phyloP scores from a whole-genome alignment of 2,113 vertebrate species.

The Thinocorus orbignyianus region DNA sequence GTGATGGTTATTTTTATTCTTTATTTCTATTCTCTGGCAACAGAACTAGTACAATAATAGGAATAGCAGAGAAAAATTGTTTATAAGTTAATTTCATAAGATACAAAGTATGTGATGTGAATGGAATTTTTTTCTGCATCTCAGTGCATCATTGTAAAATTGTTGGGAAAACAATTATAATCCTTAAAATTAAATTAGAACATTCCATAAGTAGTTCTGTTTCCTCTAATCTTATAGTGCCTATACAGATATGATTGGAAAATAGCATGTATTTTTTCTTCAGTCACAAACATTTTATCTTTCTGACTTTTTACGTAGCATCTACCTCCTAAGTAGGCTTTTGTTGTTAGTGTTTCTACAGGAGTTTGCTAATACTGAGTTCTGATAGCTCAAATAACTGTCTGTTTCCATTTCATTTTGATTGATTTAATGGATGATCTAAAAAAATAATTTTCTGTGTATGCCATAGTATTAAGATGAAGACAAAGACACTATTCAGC shows the following conservation, averaged over 20 bases:
- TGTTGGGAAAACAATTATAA: neutral
- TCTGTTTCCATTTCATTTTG: neutral
- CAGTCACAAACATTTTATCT: neutral
- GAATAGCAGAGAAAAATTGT: neutral
- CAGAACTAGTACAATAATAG: neutral
- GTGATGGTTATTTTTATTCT: neutral
- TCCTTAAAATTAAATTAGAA: neutral
- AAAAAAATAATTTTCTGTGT: constrained; percentile 14
- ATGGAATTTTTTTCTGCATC: neutral
- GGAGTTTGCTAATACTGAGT: neutral
- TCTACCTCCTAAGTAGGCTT: neutral
- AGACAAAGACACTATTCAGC: constrained; percentile 73
- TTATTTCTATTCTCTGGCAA: neutral
- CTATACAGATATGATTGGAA: neutral
- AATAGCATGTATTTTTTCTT: neutral
- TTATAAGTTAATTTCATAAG: neutral
- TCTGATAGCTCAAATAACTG: neutral
- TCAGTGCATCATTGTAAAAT: neutral
- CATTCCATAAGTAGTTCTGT: neutral
- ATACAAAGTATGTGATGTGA: neutral
- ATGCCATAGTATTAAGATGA: constrained; percentile 9
- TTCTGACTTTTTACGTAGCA: neutral
- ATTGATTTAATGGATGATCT: constrained; percentile 17
- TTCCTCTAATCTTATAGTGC: neutral
- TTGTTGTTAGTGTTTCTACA: neutral